Conservation (phyloP, 2,113 vertebrate genomes). For the Gyps fulvus region DNA sequence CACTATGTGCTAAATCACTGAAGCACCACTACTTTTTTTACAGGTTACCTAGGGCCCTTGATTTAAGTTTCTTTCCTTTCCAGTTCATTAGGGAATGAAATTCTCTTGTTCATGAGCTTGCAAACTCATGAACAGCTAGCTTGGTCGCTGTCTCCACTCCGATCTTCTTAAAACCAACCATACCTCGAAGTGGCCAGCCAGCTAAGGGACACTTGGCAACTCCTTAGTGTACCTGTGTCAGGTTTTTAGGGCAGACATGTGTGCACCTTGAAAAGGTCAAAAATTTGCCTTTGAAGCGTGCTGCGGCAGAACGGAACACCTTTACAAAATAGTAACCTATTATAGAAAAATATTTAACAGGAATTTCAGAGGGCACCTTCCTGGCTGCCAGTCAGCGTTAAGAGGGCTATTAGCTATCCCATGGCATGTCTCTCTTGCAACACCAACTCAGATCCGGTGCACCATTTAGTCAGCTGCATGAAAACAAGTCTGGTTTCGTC, state of each 20-base stretch:
- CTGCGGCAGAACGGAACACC: not conserved
- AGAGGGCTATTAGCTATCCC: not conserved
- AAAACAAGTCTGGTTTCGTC: not conserved
- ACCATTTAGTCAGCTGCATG: not conserved
- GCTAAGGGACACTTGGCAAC: not conserved
- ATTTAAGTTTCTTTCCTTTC: not conserved
- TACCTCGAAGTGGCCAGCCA: not conserved
- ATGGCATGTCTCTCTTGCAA: not conserved
- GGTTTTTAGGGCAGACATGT: not conserved
- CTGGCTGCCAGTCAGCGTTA: not conserved
- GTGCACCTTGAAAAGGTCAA: not conserved
- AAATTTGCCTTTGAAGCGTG: not conserved
- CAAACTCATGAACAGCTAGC: not conserved
- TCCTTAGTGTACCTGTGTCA: not conserved
- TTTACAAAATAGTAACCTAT: not conserved
- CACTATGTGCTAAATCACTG: not conserved
- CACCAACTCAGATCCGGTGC: not conserved
- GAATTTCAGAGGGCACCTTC: not conserved
- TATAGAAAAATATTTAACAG: not conserved
- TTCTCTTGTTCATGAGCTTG: not conserved
- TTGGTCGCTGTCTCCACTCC: not conserved
- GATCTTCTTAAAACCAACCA: not conserved
- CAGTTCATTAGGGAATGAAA: not conserved
- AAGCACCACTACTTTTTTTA: not conserved
- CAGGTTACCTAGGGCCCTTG: not conserved